These are phyloP conservation scores for Coremacera marginata DNA, from an alignment of 2,888 invertebrate species.

Conservation along the genomic window DNA sequence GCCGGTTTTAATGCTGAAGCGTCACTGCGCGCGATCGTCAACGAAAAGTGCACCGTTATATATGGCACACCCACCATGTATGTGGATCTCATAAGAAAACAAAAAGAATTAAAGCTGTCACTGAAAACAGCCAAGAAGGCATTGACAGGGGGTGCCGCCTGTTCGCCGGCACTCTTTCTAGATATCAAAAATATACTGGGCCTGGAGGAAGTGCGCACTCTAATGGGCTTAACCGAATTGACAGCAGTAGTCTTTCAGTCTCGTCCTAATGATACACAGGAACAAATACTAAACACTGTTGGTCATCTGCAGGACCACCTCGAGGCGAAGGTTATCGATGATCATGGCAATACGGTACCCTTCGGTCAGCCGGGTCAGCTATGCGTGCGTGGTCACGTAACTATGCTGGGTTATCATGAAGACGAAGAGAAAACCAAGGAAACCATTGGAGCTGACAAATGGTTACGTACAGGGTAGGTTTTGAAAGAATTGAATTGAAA, in stretches of 20 bases:
- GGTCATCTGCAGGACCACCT: slow-evolving; percentile 73
- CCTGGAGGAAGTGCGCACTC: slow-evolving; percentile 70
- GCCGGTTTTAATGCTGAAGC: slow-evolving; percentile 74
- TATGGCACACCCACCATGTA: slow-evolving; percentile 91
- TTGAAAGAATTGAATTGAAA: neutral
- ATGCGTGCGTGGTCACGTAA: slow-evolving; percentile 78
- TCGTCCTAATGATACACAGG: slow-evolving; percentile 67
- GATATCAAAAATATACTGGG: slow-evolving; percentile 70
- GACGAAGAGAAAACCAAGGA: slow-evolving; percentile 80
- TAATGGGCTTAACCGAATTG: slow-evolving; percentile 75
- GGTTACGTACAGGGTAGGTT: slow-evolving; percentile 81
- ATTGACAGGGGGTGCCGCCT: slow-evolving; percentile 80
- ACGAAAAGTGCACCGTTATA: slow-evolving; percentile 79
- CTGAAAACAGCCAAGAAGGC: slow-evolving; percentile 72
- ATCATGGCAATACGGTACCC: slow-evolving; percentile 74
- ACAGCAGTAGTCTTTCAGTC: slow-evolving; percentile 73
- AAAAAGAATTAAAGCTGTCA: slow-evolving; percentile 69
- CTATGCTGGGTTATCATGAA: slow-evolving; percentile 82
- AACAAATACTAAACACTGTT: slow-evolving; percentile 70
- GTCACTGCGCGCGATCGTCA: slow-evolving; percentile 74
- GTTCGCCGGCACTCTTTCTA: slow-evolving; percentile 74
- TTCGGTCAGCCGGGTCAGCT: slow-evolving; percentile 80
- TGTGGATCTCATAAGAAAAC: slow-evolving; percentile 77
- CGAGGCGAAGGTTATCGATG: slow-evolving; percentile 75
- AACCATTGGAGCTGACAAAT: slow-evolving; percentile 75